Evolutionary conservation across 2,113 vertebrate species (phyloP).

Genomic region (Seriola aureovittata): DNA sequence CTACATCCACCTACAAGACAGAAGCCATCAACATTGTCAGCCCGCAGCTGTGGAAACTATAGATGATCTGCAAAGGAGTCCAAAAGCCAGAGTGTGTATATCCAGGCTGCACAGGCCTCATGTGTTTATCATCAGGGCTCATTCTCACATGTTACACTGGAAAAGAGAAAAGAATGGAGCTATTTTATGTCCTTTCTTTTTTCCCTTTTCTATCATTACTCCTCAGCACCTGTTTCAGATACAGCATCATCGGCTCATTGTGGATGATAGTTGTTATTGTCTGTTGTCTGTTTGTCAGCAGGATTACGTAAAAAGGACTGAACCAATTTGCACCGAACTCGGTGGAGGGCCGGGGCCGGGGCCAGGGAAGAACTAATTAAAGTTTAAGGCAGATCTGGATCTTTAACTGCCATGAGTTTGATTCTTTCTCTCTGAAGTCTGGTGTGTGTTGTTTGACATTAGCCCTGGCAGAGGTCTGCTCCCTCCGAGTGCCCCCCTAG

Average conservation of each 20-base stretch:
- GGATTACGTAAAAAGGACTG: too few species aligned
- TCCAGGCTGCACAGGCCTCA: not conserved
- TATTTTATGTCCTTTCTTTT: not conserved
- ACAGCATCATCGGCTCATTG: not conserved
- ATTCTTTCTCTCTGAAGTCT: too few species aligned
- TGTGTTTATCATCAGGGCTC: not conserved
- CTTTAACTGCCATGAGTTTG: too few species aligned
- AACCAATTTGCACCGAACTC: too few species aligned
- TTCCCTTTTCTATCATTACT: not conserved
- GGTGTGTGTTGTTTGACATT: too few species aligned
- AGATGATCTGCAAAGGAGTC: not conserved
- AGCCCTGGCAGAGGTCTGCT: too few species aligned
- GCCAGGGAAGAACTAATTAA: too few species aligned
- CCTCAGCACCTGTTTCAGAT: not conserved
- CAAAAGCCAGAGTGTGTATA: not conserved
- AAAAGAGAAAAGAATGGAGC: not conserved
- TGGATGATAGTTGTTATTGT: too few species aligned
- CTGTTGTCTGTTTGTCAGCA: too few species aligned
- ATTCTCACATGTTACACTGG: not conserved
- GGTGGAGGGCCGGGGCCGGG: too few species aligned
- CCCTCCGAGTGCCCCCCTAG: too few species aligned
- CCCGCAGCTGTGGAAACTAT: not conserved
- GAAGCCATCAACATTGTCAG: not conserved
- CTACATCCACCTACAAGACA: slow-evolving; percentile 8
- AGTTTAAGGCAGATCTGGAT: too few species aligned